Evolutionary conservation across 1,140 invertebrate genomes (phyloP), one percentile per base, ranked within the genome.

Genomic region (Plutomurus gul): DNA sequence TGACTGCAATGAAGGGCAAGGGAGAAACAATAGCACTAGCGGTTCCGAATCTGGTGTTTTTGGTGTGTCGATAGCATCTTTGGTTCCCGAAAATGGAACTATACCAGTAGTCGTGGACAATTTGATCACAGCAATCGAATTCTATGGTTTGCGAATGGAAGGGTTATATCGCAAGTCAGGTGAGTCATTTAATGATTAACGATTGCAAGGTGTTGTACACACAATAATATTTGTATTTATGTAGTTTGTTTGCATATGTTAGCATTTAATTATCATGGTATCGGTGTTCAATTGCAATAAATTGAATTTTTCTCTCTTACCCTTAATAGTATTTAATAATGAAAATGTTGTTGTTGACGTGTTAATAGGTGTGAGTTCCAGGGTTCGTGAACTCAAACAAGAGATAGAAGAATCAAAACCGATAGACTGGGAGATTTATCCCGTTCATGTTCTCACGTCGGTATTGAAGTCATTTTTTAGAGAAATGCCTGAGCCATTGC

Each of bases 151-250:
- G 5, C 97, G 96, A 85, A 94, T 93, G 0, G 96, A 97, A 84
- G 96, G 96, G 1, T 90, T 99, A 56, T 98, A 98, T 86, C 89
- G 96, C 30, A 98, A 98, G 86, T 94, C 94, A 82, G 96, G 95
- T 25, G 93, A 94, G 30, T 43, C 18, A 18, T 3, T 16, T 39
- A 49, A 46, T 47, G 33, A 71, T 11, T 36, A n/a, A n/a, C n/a
- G n/a, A 39, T n/a, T 40, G 40, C 5, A 7, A 46, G 11, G 36
- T 40, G 33, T 77, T 84, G 77, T 37, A 33, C 49, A 20, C n/a
- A n/a, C n/a, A n/a, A n/a, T n/a, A n/a, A n/a, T n/a, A 36, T 25
- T 72, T 51, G 6, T 39, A 70, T 27, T 65, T 60, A 22, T 8
- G 22, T 46, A 47, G 30, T 81, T 8, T 72, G 51, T 56, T 10